Evolutionary conservation across 2,888 invertebrate species (phyloP).

Genomic region (Kuschelorhynchus macadamiae): DNA sequence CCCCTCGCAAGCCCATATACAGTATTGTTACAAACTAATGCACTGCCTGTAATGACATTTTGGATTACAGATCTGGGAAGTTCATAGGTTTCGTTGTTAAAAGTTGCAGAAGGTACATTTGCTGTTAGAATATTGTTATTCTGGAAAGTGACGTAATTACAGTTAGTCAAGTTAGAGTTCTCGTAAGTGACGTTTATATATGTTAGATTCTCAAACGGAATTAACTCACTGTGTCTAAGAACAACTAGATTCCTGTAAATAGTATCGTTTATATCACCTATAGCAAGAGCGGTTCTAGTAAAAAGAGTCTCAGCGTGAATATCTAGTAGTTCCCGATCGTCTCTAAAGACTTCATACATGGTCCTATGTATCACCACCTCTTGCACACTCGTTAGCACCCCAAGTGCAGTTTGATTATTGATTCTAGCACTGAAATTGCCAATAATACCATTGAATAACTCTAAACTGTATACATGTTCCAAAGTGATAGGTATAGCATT

Average conservation of each 20-base stretch:
- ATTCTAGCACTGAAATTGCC: conserved; percentile 20
- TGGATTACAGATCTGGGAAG: conserved; percentile 7
- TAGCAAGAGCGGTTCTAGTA: not conserved
- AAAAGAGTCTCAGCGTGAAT: conserved; percentile 27
- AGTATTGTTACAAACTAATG: conserved; percentile 52
- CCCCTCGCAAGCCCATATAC: conserved; percentile 54
- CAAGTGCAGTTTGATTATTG: conserved; percentile 23
- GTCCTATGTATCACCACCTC: conserved; percentile 29
- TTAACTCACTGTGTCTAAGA: conserved; percentile 1
- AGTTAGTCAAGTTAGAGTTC: conserved; percentile 30
- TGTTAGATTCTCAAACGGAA: conserved; percentile 7
- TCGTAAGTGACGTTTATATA: conserved; percentile 4
- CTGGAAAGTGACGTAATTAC: conserved; percentile 34
- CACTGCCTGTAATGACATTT: conserved; percentile 50
- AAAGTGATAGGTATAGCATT: conserved; percentile 26
- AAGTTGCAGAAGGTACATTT: conserved; percentile 13
- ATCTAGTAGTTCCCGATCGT: conserved; percentile 23
- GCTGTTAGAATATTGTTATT: conserved; percentile 16
- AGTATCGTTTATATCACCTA: conserved; percentile 21
- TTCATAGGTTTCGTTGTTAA: conserved; percentile 5
- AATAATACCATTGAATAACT: conserved; percentile 76
- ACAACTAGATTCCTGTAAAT: conserved; percentile 28
- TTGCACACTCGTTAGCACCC: conserved; percentile 23
- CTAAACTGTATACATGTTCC: conserved; percentile 61
- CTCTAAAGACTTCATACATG: conserved; percentile 28